Base-by-base conservation (phyloP, 2,797 vertebrate species). In the Brachyalestes nurse region DNA sequence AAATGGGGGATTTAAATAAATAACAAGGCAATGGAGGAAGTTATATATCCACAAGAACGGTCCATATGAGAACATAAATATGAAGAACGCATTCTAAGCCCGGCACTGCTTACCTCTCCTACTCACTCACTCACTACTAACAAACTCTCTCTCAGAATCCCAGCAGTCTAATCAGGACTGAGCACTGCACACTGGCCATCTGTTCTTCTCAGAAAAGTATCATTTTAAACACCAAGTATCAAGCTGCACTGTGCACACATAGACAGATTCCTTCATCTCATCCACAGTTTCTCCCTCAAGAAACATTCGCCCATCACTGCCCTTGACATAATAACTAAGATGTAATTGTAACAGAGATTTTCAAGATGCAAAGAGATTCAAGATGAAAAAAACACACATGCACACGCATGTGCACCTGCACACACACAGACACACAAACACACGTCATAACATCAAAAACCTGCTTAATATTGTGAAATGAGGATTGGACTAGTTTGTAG, bases 241-340 rank as follows among this genome's bases (percentile, higher is more conserved):
- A 62, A 38, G 34, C 19, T 38, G 25, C 10, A 51, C 67, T 72
- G 19, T 38, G 9, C 21, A 12, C 47, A 42, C 55, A 71, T 10
- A 58, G 21, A 47, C 45, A 47, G 0, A 47, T 12, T 8, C 45
- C 19, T 57, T n/a, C 7, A 2, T 19, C 7, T 6, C 55, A 57
- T 9, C 87, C 72, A 90, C 88, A 82, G 86, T 80, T 84, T 79
- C 76, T 80, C 71, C 81, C 81, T 78, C 40, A 53, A 66, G 77
- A 81, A 72, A 34, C 7, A 61, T 17, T 45, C 5, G 62, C 42
- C 60, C 73, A 60, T 51, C 58, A 62, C 14, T 57, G 49, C 49
- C 28, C 49, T 64, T 72, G 9, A 60, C 21, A 72, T 23, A 19
- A 72, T 57, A n/a, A 45, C n/a, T 67, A 25, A 61, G 40, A 23